Conservation (phyloP, 2,797 vertebrate species). For the Ciconia nigra region DNA sequence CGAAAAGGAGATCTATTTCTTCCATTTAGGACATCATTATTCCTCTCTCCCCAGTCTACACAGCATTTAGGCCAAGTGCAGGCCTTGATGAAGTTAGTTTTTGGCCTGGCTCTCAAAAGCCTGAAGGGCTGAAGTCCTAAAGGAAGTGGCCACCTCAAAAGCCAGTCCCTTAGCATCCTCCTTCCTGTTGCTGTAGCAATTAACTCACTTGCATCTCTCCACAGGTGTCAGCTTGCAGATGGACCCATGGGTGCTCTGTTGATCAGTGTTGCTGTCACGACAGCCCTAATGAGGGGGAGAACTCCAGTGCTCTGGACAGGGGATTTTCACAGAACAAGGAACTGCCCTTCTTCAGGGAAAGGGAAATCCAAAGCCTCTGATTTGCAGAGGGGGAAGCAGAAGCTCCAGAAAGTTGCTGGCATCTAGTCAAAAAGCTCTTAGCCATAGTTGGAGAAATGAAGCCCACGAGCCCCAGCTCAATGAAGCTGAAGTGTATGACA, state of each 20-base stretch:
- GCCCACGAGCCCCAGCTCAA: accelerated
- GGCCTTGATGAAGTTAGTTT: neutral
- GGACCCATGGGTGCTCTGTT: accelerated
- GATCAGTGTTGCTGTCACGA: neutral
- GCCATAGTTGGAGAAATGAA: neutral
- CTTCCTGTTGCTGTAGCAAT: neutral
- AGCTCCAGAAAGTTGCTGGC: neutral
- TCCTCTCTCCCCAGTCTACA: neutral
- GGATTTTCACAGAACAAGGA: neutral
- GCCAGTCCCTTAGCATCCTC: neutral
- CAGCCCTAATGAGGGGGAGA: neutral
- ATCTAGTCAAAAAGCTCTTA: neutral
- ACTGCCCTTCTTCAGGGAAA: neutral
- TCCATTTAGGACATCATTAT: neutral
- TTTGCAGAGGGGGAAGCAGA: neutral
- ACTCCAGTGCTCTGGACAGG: neutral
- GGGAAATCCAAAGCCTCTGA: neutral
- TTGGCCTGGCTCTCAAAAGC: neutral
- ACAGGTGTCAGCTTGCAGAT: neutral
- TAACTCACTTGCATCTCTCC: neutral
- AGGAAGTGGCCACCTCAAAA: neutral
- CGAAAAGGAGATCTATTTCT: neutral
- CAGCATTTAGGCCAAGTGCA: neutral
- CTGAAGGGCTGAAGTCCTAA: neutral
- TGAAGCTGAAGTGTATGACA: neutral